Conservation (phyloP, 2,888 invertebrate species). For the Automeris io region DNA sequence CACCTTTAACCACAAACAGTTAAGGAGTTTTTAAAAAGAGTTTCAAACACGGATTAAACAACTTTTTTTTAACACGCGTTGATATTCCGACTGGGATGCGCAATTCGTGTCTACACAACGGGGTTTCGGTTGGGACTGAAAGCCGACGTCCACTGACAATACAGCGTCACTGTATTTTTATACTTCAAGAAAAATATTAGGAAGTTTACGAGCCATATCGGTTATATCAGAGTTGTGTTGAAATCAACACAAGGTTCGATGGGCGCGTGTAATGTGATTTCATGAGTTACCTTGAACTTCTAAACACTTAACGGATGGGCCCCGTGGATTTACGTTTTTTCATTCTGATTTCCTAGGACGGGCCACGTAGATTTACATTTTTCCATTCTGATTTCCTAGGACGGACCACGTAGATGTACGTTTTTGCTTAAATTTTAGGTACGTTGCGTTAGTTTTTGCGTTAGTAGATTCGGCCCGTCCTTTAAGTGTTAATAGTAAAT, state of each 20-base stretch:
- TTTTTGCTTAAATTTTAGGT: too few relatives aligned
- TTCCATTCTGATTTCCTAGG: too few relatives aligned
- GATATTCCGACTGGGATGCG: constrained; percentile 12
- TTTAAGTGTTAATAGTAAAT: too few relatives aligned
- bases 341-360: too few relatives aligned
- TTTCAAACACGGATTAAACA: constrained; percentile 13
- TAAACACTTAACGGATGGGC: too few relatives aligned
- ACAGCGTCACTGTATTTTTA: constrained; percentile 9
- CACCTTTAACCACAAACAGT: constrained; percentile 7
- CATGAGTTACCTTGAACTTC: too few relatives aligned
- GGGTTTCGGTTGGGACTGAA: constrained; percentile 29
- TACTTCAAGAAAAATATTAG: constrained; percentile 3
- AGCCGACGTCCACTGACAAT: constrained; percentile 12
- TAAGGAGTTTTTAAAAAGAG: constrained; percentile 8
- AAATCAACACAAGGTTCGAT: neutral
- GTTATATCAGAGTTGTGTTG: constrained; percentile 6
- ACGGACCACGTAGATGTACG: too few relatives aligned
- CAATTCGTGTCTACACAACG: constrained; percentile 26
- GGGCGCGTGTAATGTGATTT: constrained; percentile 1
- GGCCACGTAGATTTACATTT: too few relatives aligned
- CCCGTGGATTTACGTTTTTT: too few relatives aligned
- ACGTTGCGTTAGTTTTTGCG: too few relatives aligned
- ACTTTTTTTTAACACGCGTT: constrained; percentile 21
- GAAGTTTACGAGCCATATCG: constrained; percentile 8
- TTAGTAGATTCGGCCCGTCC: too few relatives aligned